Evolutionary conservation across 1,140 invertebrate species (phyloP), one percentile per base, ranked within the genome.

Genomic region (Drosophila sp.): DNA sequence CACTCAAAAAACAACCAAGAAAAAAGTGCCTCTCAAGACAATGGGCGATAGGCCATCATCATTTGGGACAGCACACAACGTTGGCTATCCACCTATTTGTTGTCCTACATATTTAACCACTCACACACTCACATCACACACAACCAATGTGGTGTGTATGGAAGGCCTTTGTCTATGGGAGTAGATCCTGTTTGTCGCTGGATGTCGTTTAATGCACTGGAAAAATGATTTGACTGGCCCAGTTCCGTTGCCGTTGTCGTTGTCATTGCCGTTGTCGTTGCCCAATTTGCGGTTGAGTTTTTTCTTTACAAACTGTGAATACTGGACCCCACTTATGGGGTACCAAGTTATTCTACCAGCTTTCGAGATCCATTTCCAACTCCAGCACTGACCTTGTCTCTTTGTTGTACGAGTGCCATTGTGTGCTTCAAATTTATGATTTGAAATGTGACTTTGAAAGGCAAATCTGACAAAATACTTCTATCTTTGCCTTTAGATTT

Each of bases 391-490:
- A 71, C 59, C 58, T 50, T 25, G 14, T 18, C 29, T 38, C 27
- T 56, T 46, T 72, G 72, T 72, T 65, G 29, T 70, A 14, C 5
- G 27, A 51, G 41, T 25, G 25, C 34, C 3, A 65, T 40, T 74
- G 63, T 72, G 66, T 89, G 72, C 78, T 75, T 61, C 67, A 63
- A 89, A 87, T 89, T 87, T 87, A 87, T 87, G 83, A 87, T 87
- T 89, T 89, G 77, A 70, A 73, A 70, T 82, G 76, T 69, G 82
- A 89, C 83, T 87, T 89, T 87, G 75, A 87, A 87, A 87, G 82
- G 76, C 75, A 58, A 50, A 50, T 43, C 45, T 62, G 38, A 18
- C 40, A 29, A 45, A 70, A 36, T 46, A 59, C 62, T 36, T 56
- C 50, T 66, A 51, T 51, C 67, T 56, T 63, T 51, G 45, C 27